Conservation (phyloP, 2,113 vertebrate species). For the Copsychus sechellarum region DNA sequence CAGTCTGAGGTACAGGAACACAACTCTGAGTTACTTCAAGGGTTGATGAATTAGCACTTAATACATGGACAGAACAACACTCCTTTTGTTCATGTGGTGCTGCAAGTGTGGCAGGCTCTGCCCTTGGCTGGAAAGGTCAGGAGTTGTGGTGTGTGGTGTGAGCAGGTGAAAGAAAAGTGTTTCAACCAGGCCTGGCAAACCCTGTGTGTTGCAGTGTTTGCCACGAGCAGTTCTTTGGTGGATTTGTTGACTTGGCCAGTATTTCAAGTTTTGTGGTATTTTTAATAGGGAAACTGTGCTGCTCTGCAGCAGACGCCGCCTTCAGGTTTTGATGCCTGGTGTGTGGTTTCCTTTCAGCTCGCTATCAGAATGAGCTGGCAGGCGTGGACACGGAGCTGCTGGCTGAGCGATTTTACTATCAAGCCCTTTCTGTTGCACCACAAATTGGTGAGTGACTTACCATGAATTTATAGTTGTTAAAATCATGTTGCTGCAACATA, state of each 20-base stretch:
- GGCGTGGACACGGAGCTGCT: slow-evolving; percentile 92
- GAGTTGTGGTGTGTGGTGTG: not conserved
- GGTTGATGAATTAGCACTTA: not conserved
- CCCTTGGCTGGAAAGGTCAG: not conserved
- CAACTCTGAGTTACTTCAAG: not conserved
- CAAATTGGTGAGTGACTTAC: slow-evolving; percentile 85
- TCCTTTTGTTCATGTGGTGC: not conserved
- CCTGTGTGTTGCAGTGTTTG: not conserved
- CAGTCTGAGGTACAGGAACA: not conserved
- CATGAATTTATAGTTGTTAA: not conserved
- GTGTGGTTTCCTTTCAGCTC: slow-evolving; percentile 74
- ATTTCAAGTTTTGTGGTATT: not conserved
- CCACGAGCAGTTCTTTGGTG: not conserved
- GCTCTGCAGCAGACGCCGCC: not conserved
- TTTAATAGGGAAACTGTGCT: not conserved
- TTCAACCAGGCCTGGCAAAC: not conserved
- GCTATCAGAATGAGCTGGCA: slow-evolving; percentile 96
- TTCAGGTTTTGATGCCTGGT: not conserved
- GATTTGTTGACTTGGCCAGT: not conserved
- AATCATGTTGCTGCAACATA: fast-evolving
- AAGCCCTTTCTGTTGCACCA: slow-evolving; percentile 92
- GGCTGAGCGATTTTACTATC: slow-evolving; percentile 94
- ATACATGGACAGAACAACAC: not conserved
- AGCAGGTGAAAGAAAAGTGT: not conserved
- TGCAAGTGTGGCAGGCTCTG: not conserved